phyloP scores from a whole-genome alignment of 2,797 vertebrate species.

The Falco naumanni region DNA sequence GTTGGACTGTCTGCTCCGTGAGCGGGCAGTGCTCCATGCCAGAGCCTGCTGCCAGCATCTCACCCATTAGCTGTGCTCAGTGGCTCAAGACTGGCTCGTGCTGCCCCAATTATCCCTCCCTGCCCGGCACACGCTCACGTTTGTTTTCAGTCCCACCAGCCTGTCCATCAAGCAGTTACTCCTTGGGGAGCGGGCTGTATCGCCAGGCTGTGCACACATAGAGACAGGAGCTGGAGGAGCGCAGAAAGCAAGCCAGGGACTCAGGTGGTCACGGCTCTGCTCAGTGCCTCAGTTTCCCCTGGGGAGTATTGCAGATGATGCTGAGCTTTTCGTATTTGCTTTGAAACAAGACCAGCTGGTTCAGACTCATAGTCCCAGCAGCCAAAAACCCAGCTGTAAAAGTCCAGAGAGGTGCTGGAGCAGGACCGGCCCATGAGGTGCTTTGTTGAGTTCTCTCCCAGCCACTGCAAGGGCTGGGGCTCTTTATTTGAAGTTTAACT shows the following conservation, averaged over 20 bases:
- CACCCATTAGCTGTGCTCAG: conserved; percentile 19
- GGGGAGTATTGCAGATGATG: conserved; percentile 6
- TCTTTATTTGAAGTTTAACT: neutral
- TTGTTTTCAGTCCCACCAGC: conserved; percentile 26
- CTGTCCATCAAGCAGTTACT: neutral
- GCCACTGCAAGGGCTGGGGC: neutral
- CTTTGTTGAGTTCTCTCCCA: neutral
- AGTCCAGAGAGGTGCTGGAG: neutral
- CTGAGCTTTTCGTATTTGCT: neutral
- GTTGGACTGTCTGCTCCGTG: neutral
- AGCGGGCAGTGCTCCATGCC: neutral
- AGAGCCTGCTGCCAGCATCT: neutral
- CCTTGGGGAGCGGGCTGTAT: neutral
- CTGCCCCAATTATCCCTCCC: conserved; percentile 18
- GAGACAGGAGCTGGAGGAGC: neutral
- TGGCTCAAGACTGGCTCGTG: neutral
- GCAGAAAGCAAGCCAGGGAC: neutral
- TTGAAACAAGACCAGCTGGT: conserved; percentile 18
- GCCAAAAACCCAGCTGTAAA: neutral
- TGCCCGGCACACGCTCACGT: neutral
- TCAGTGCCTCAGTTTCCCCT: neutral
- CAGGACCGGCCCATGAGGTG: neutral
- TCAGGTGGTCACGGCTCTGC: conserved; percentile 23
- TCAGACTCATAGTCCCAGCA: neutral
- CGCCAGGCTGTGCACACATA: accelerated